Base-by-base conservation (phyloP, 2,888 invertebrate genomes). In the Autographa pulchrina region DNA sequence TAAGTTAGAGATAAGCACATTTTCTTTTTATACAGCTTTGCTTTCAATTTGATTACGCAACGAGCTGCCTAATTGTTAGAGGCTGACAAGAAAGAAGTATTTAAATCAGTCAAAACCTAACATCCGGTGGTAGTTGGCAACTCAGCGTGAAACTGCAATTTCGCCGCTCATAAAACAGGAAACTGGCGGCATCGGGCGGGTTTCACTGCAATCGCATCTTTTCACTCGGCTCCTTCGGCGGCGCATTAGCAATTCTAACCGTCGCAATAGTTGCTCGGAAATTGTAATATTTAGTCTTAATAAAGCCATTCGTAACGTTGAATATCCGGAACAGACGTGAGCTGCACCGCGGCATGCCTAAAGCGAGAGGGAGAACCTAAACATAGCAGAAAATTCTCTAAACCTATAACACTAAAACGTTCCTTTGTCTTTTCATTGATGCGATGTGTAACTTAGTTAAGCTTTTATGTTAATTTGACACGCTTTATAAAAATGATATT, bases 271-370 rank as follows among this genome's bases (percentile, higher is more conserved):
- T 94, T 92, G 89, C 93, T 88, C 83, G 90, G 92, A 92, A 93
- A 93, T 92, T 93, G 93, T 93, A 93, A 94, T 94, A 94, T 94
- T 94, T 92, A 92, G 93, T 92, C 92, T 94, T 94, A 95, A 95
- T 94, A 94, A 93, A 94, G 93, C 93, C 92, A 94, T 94, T 93
- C 92, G 93, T 93, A 92, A 93, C 91, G 89, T 84, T 85, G 92
- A 90, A 93, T 92, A 94, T 92, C 93, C 92, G 89, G 92, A 91
- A 89, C 92, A 90, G 92, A 90, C 91, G 90, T 89, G 88, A 86
- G 88, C 81, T 81, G 81, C 85, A 83, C 82, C 73, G 88, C 88
- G 86, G 91, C 89, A 87, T 74, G 91, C 91, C 85, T 77, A 85
- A 86, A 89, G 91, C 92, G 89, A 89, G 84, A 85, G 83, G 78